A percentile compares a stretch with the other conserved stretches of the same genome.
Conservation (phyloP, 2,113 vertebrate genomes). For the Catharus fuscescens region DNA sequence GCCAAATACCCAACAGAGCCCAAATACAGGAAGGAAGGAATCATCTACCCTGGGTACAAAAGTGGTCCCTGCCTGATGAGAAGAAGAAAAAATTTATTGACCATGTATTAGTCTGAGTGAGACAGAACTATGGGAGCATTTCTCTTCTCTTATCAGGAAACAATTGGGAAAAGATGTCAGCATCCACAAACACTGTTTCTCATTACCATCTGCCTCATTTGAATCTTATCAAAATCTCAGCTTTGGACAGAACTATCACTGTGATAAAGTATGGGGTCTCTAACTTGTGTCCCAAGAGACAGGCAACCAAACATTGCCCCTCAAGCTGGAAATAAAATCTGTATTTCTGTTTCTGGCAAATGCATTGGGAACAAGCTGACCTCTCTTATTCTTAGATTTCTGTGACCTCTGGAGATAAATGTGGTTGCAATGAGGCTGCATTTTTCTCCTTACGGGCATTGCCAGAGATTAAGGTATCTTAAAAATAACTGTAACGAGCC, state of each 20-base stretch:
- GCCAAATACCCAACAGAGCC: background rate
- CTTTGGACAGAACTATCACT: background rate
- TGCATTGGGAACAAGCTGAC: slow-evolving; percentile 66
- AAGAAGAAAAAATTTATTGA: background rate
- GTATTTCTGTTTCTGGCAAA: slow-evolving; percentile 67
- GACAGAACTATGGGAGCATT: background rate
- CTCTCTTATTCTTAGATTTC: slow-evolving; percentile 71
- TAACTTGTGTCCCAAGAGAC: background rate
- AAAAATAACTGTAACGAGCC: slow-evolving; percentile 57
- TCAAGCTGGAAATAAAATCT: slow-evolving; percentile 32
- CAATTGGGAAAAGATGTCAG: background rate
- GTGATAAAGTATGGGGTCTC: slow-evolving; percentile 6
- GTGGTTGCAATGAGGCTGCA: slow-evolving; percentile 38
- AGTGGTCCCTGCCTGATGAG: background rate
- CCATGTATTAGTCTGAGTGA: background rate
- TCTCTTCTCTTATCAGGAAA: background rate
- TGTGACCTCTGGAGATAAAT: slow-evolving; percentile 64
- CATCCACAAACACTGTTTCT: background rate
- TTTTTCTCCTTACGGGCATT: slow-evolving; percentile 19
- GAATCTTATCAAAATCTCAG: slow-evolving; percentile 17
- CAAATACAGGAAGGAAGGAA: background rate
- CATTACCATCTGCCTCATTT: background rate
- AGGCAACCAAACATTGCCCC: slow-evolving; percentile 8
- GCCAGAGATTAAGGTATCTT: slow-evolving; percentile 69
- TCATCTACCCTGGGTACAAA: background rate